Evolutionary conservation across 2,888 invertebrate genomes (phyloP).

Genomic region (Blera fallax): DNA sequence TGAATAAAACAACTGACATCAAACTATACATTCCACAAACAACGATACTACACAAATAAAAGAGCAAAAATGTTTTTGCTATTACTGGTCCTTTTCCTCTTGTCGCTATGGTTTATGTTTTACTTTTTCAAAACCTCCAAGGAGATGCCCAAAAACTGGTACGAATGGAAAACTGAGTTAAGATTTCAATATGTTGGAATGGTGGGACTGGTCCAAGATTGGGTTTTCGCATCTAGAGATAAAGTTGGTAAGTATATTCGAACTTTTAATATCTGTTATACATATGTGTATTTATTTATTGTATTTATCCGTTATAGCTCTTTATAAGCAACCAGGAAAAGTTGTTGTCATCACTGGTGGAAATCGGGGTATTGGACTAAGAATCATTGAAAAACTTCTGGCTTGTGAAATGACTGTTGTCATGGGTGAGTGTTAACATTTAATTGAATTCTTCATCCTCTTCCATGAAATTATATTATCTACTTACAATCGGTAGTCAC

Average conservation of each 20-base stretch:
- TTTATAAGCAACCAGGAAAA: slow-evolving; percentile 85
- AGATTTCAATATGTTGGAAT: slow-evolving; percentile 79
- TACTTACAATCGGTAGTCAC: not conserved
- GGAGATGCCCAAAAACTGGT: slow-evolving; percentile 80
- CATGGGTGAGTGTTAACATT: slow-evolving; percentile 84
- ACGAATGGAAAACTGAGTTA: slow-evolving; percentile 80
- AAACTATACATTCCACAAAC: slow-evolving; percentile 1
- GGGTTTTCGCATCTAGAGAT: slow-evolving; percentile 76
- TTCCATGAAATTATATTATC: not conserved
- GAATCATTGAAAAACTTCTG: slow-evolving; percentile 89
- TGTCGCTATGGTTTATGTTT: slow-evolving; percentile 76
- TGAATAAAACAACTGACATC: not conserved
- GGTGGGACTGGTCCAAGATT: slow-evolving; percentile 79
- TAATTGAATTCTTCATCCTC: not conserved
- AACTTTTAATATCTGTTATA: not conserved
- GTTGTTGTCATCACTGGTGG: slow-evolving; percentile 94
- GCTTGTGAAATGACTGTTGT: slow-evolving; percentile 90
- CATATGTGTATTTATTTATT: not conserved
- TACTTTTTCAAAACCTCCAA: slow-evolving; percentile 80
- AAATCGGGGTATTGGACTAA: slow-evolving; percentile 91
- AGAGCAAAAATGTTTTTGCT: slow-evolving; percentile 32
- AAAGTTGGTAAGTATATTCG: slow-evolving; percentile 78
- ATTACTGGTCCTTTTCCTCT: slow-evolving; percentile 71
- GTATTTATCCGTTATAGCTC: slow-evolving; percentile 82
- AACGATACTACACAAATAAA: not conserved